These are phyloP conservation scores for Anabacerthia variegaticeps DNA, from an alignment of 2,797 vertebrate species.

Conservation along the genomic window DNA sequence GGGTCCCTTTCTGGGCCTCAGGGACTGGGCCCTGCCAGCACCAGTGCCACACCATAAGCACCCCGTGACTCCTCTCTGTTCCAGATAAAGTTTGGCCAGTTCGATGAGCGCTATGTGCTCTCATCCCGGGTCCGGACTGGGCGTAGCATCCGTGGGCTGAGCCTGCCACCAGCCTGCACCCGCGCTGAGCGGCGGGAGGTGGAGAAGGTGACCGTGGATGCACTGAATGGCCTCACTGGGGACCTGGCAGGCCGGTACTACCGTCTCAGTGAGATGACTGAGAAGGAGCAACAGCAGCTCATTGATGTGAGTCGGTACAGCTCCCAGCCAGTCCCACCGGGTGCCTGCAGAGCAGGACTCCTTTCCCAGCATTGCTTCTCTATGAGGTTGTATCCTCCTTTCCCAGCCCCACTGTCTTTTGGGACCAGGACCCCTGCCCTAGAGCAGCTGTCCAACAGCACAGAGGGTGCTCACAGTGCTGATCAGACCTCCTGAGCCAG, in stretches of 20 bases:
- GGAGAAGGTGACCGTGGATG: conserved; percentile 89
- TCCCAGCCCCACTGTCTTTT: neutral
- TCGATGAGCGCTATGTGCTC: conserved; percentile 94
- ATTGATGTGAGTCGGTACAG: conserved; percentile 87
- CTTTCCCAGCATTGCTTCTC: neutral
- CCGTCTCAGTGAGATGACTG: conserved; percentile 90
- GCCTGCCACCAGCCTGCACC: conserved; percentile 92
- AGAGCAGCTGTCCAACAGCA: rapidly evolving
- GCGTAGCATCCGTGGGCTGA: conserved; percentile 95
- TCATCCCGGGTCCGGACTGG: conserved; percentile 94
- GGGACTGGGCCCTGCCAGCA: neutral
- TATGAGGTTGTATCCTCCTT: rapidly evolving
- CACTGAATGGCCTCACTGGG: conserved; percentile 84
- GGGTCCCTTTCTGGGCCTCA: neutral
- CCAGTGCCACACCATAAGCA: rapidly evolving
- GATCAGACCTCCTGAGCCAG: neutral
- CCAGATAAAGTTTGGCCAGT: conserved; percentile 87
- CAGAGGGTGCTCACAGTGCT: neutral
- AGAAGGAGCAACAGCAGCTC: conserved; percentile 92
- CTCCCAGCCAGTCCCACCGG: rapidly evolving
- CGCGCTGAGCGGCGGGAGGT: conserved; percentile 93
- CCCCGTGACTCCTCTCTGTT: neutral
- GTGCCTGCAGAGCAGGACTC: neutral
- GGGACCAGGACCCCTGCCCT: neutral
- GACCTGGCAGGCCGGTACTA: conserved; percentile 90